phyloP scores from a whole-genome alignment of 2,888 invertebrate genomes.

The Lycocerus yunnanus region DNA sequence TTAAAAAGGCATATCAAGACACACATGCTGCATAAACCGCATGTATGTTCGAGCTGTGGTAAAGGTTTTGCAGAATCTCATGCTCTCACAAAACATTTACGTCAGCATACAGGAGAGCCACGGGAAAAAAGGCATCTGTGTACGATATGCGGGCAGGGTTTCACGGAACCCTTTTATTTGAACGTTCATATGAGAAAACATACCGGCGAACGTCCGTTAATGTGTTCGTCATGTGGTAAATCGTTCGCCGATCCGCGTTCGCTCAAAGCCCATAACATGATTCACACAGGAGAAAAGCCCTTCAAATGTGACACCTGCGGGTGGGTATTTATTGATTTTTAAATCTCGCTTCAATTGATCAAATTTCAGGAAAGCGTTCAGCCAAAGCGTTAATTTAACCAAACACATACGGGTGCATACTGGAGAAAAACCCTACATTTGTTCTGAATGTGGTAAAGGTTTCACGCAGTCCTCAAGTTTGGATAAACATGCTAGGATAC shows the following conservation, averaged over 20 bases:
- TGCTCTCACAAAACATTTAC: constrained; percentile 59
- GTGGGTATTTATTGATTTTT: constrained; percentile 31
- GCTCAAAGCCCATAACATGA: constrained; percentile 43
- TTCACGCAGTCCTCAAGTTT: constrained; percentile 45
- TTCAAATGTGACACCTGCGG: constrained; percentile 44
- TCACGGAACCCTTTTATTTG: constrained; percentile 46
- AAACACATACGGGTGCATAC: constrained; percentile 46
- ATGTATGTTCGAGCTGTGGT: constrained; percentile 58
- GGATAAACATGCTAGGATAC: constrained; percentile 42
- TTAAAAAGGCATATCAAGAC: constrained; percentile 60
- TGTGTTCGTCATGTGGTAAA: constrained; percentile 44
- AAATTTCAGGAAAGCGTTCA: constrained; percentile 42
- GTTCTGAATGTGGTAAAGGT: constrained; percentile 43
- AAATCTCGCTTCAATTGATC: neutral
- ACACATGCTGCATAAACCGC: constrained; percentile 60
- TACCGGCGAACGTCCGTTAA: constrained; percentile 46
- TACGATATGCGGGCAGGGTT: constrained; percentile 54
- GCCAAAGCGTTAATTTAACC: constrained; percentile 43
- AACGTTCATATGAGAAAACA: constrained; percentile 47
- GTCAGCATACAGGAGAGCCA: constrained; percentile 60
- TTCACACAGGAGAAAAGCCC: constrained; percentile 43
- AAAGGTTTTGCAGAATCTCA: constrained; percentile 61
- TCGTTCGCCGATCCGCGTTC: constrained; percentile 48
- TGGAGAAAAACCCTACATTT: constrained; percentile 44
- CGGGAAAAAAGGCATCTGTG: constrained; percentile 59